Conservation (phyloP, 2,888 invertebrate species). For the Hydraecia micacea region DNA sequence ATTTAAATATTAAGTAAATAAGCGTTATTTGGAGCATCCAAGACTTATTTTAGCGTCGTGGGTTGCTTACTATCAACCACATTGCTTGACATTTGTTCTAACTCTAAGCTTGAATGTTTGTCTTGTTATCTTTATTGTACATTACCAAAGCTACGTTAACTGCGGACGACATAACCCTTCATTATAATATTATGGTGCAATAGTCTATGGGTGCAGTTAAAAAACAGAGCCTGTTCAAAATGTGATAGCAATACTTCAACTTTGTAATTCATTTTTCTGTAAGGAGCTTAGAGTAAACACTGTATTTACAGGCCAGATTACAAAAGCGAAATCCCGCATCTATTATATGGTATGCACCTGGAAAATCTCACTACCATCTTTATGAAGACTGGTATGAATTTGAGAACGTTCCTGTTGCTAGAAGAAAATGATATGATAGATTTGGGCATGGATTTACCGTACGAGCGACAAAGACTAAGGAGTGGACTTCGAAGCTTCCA, state of each 20-base stretch:
- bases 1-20: conserved; percentile 31
- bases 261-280: not conserved
- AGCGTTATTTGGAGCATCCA: too few relatives aligned
- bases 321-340: conserved; percentile 87
- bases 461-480: conserved; percentile 90
- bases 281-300: not conserved
- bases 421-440: conserved; percentile 90
- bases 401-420: conserved; percentile 90
- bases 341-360: conserved; percentile 91
- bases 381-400: conserved; percentile 85
- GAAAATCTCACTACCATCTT: conserved; percentile 87
- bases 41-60: not conserved
- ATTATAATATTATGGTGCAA: not conserved
- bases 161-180: not conserved
- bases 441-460: conserved; percentile 91
- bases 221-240: conserved; percentile 8
- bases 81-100: not conserved
- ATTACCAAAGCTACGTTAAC: not conserved
- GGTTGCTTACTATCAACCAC: not conserved
- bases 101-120: not conserved
- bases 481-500: conserved; percentile 91
- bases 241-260: conserved; percentile 18
- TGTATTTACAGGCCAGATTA: conserved; percentile 85
- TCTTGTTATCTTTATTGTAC: not conserved
- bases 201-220: not conserved